These are phyloP conservation scores for Plutomurus gul DNA, from an alignment of 1,140 invertebrate species.

Conservation along the genomic window DNA sequence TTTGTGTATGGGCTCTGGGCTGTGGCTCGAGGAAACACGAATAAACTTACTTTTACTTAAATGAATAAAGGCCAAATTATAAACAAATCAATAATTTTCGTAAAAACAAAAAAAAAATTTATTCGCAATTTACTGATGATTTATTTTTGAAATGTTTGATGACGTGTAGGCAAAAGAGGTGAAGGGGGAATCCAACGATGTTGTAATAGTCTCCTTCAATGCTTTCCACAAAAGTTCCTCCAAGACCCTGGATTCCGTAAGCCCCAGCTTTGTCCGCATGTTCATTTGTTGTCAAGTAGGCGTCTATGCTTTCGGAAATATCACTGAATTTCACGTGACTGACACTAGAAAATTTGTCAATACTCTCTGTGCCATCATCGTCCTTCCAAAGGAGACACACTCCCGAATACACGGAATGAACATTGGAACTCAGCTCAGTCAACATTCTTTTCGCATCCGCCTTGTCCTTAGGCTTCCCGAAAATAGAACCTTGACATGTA, in stretches of 20 bases:
- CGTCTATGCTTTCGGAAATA: not conserved
- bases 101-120: no score
- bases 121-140: no score
- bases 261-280: constrained; percentile 83
- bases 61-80: no score
- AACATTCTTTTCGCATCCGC: not conserved
- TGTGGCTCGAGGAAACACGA: no score
- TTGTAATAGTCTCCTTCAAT: constrained; percentile 92
- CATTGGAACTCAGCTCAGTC: not conserved
- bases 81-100: no score
- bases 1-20: no score
- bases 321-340: not conserved
- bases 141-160: not conserved
- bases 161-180: constrained; percentile 69
- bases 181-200: constrained; percentile 89
- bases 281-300: not conserved
- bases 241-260: constrained; percentile 90
- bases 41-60: no score
- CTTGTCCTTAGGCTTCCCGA: not conserved
- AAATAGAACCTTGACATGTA: not conserved
- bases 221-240: constrained; percentile 79
- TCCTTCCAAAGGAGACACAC: not conserved
- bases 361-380: not conserved
- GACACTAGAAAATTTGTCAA: not conserved
- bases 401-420: not conserved